Percentiles rank a stretch among this genome's conserved stretches.
Evolutionary conservation across 2,113 vertebrate species (phyloP).

Genomic region (Cinclus cinclus): DNA sequence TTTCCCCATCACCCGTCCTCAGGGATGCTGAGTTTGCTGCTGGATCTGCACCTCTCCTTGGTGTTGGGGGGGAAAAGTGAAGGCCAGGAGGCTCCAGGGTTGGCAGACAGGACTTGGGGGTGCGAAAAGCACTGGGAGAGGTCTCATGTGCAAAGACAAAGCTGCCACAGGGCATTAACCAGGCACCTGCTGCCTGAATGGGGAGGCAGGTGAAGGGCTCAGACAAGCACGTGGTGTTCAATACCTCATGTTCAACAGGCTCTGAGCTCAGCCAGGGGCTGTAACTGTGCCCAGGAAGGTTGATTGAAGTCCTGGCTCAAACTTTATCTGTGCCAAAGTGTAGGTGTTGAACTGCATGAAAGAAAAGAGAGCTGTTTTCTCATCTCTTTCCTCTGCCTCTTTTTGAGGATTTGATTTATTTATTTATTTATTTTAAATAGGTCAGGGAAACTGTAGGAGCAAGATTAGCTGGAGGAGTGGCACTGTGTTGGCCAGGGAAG

Average conservation of each 20-base stretch:
- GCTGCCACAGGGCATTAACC: neutral
- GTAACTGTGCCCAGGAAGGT: neutral
- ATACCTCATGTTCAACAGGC: neutral
- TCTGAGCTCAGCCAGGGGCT: neutral
- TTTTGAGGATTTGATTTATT: neutral
- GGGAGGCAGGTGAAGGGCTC: neutral
- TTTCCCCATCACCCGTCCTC: neutral
- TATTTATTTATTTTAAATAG: neutral
- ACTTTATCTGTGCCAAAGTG: neutral
- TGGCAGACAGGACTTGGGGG: neutral
- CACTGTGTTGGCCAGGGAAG: neutral
- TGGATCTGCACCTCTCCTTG: neutral
- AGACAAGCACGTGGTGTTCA: neutral
- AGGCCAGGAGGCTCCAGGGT: neutral
- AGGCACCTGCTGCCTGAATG: neutral
- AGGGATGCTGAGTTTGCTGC: neutral
- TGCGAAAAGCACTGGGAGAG: neutral
- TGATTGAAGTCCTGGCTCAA: conserved; percentile 2
- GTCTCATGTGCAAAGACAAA: neutral
- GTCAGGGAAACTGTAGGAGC: neutral
- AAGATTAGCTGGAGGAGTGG: neutral
- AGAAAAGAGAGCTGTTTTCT: neutral
- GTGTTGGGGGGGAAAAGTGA: neutral
- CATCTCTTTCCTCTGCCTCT: neutral
- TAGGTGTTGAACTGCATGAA: neutral